phyloP scores from a whole-genome alignment of 2,113 vertebrate genomes.

The Peromyscus polionotus region DNA sequence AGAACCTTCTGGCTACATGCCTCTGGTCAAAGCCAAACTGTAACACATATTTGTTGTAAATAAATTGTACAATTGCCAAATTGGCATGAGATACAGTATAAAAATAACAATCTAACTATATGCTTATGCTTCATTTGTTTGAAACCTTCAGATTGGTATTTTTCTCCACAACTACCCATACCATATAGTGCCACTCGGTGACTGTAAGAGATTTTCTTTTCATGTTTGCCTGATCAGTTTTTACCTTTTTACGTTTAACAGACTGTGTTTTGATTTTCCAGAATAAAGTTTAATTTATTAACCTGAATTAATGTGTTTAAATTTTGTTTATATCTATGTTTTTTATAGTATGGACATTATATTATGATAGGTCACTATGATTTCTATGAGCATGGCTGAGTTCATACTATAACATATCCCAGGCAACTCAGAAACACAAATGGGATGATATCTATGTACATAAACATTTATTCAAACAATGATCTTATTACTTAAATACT shows the following conservation, averaged over 20 bases:
- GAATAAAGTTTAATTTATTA: background rate
- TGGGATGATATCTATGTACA: background rate
- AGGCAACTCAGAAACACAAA: background rate
- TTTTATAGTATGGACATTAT: background rate
- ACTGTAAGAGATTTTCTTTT: background rate
- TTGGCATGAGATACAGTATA: too few relatives aligned
- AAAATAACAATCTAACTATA: background rate
- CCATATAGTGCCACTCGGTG: background rate
- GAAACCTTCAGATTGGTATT: background rate
- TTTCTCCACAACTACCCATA: background rate
- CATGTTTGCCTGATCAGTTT: background rate
- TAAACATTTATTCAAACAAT: background rate
- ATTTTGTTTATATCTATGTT: background rate
- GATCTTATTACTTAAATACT: background rate
- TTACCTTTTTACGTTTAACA: constrained; percentile 23
- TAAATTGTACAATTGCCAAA: background rate
- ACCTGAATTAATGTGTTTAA: background rate
- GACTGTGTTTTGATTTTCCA: background rate
- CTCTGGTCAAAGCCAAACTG: background rate
- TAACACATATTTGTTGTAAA: background rate
- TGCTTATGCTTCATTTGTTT: background rate
- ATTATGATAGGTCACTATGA: background rate
- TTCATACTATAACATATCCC: background rate
- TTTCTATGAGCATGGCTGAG: background rate
- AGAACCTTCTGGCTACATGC: too few relatives aligned